Conservation (phyloP, 2,113 vertebrate species). For the Xenopus laevis region DNA sequence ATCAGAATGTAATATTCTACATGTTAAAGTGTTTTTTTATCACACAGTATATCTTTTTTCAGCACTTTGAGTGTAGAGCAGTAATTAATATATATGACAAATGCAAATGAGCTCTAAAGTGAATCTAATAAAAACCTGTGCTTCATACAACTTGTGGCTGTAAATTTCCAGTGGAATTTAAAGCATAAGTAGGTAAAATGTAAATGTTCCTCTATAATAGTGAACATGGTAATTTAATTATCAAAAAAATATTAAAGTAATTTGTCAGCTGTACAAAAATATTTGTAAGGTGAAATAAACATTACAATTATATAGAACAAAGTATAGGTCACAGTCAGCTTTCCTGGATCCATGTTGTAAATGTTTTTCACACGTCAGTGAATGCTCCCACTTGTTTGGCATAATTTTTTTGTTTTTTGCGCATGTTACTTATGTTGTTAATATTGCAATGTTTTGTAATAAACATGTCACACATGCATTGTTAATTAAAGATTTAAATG, state of each 20-base stretch:
- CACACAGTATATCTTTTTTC: constrained; percentile 9
- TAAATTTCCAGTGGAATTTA: constrained; percentile 19
- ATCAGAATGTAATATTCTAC: constrained; percentile 29
- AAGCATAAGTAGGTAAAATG: constrained; percentile 40
- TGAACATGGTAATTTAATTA: constrained; percentile 20
- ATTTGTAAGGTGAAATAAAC: constrained; percentile 7
- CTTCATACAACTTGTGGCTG: constrained; percentile 14
- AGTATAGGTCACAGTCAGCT: too few relatives aligned
- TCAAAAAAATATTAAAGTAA: constrained; percentile 26
- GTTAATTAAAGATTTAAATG: too few relatives aligned
- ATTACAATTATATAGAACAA: not conserved
- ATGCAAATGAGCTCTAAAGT: constrained; percentile 28
- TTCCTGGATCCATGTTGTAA: too few relatives aligned
- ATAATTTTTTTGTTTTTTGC: too few relatives aligned
- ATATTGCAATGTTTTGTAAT: too few relatives aligned
- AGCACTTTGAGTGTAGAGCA: constrained; percentile 16
- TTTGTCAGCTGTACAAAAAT: constrained; percentile 34
- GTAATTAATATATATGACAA: constrained; percentile 34
- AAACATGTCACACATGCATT: too few relatives aligned
- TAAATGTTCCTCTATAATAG: constrained; percentile 12
- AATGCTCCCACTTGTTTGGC: too few relatives aligned
- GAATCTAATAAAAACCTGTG: constrained; percentile 22
- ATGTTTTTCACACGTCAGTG: too few relatives aligned
- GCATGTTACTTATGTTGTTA: too few relatives aligned
- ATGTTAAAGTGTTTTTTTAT: constrained; percentile 20